phyloP scores from a whole-genome alignment of 1,140 invertebrate genomes.

The Tetragonula clypearis region DNA sequence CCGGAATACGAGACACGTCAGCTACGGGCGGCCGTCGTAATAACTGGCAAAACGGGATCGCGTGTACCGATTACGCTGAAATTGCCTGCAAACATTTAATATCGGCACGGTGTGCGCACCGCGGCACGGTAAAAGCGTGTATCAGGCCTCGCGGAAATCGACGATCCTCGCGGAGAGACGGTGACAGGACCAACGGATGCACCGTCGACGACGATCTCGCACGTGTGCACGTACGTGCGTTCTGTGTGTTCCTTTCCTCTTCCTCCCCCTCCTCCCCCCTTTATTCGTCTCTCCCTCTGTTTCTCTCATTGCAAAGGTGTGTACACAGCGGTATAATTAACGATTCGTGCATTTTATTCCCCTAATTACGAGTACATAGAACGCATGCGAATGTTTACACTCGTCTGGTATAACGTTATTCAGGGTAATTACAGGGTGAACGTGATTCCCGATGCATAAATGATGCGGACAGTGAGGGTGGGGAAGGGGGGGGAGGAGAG shows the following conservation, averaged over 20 bases:
- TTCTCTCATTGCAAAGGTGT: neutral
- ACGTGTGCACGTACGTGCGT: neutral
- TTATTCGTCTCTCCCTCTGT: neutral
- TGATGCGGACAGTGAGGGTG: slow-evolving; percentile 1
- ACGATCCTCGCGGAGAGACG: slow-evolving; percentile 68
- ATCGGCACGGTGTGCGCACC: slow-evolving; percentile 58
- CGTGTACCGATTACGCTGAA: slow-evolving; percentile 73
- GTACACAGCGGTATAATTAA: slow-evolving; percentile 41
- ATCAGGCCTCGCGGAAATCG: slow-evolving; percentile 73
- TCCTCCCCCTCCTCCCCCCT: no score
- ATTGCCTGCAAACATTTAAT: slow-evolving; percentile 80
- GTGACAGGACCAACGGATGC: slow-evolving; percentile 72
- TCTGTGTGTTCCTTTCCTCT: neutral
- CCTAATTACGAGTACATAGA: slow-evolving; percentile 48
- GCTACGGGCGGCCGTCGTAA: slow-evolving; percentile 57
- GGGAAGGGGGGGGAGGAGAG: neutral
- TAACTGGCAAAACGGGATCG: slow-evolving; percentile 71
- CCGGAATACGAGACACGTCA: slow-evolving; percentile 36
- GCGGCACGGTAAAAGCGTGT: slow-evolving; percentile 68
- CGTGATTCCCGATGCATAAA: slow-evolving; percentile 35
- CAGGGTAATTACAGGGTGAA: slow-evolving; percentile 46
- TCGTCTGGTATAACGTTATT: slow-evolving; percentile 50
- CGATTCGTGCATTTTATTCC: slow-evolving; percentile 49
- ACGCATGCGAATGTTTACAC: slow-evolving; percentile 32
- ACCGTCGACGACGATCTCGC: neutral